These are phyloP conservation scores for Actinemys pallida DNA, from an alignment of 2,113 vertebrate genomes.

Conservation along the genomic window DNA sequence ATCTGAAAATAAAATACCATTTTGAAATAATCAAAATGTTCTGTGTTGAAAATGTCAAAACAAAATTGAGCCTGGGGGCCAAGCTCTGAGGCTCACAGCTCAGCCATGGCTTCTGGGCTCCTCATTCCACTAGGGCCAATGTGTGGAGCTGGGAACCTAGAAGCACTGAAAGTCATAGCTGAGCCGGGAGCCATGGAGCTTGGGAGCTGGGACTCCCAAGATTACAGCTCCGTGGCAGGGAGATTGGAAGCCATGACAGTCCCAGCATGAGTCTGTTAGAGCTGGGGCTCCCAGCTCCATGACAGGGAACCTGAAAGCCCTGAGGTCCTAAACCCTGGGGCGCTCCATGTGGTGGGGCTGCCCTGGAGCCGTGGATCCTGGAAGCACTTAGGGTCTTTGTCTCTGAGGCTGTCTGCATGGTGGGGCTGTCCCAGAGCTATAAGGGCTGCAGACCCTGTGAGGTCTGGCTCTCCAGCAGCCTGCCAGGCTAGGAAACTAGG, in stretches of 20 bases:
- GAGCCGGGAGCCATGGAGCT: background rate
- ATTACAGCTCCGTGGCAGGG: background rate
- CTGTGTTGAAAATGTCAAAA: background rate
- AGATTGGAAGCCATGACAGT: background rate
- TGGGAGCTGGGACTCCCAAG: background rate
- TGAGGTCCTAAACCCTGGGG: background rate
- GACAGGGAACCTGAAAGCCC: background rate
- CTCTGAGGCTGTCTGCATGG: background rate
- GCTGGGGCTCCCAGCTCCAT: background rate
- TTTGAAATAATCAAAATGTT: background rate
- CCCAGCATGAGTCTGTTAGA: background rate
- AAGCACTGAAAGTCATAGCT: too few species aligned
- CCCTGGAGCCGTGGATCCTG: background rate
- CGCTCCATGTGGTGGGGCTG: background rate
- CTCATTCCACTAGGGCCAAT: background rate
- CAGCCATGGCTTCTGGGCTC: background rate
- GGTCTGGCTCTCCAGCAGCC: background rate
- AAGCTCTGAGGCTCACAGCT: background rate
- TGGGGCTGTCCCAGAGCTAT: background rate
- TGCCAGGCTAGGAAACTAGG: background rate
- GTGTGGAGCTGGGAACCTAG: background rate
- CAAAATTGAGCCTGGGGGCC: background rate
- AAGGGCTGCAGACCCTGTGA: background rate
- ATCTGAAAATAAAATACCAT: background rate
- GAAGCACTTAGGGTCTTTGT: background rate